Evolutionary conservation across 2,113 vertebrate species (phyloP), one percentile per base, ranked within the genome.

Genomic region (Brevimyrus niger): DNA sequence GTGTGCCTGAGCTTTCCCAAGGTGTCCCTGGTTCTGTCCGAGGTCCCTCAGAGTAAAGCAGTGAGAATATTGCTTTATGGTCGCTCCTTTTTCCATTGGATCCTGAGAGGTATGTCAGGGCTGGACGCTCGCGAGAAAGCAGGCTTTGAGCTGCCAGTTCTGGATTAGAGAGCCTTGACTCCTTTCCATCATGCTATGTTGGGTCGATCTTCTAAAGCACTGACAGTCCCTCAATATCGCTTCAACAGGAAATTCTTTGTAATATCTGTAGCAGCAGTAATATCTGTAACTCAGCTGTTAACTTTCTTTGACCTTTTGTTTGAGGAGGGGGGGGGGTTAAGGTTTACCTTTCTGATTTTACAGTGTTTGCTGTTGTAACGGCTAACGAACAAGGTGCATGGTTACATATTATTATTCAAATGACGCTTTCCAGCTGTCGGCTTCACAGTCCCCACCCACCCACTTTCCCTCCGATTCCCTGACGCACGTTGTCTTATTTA

Each of bases 281-380:
- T 58, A 58, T 55, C 17, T 55, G 17, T 55, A 86, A 46, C 13
- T 13, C 48, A 27, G 27, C 85, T 53, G 48, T 87, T 31, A 53
- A 21, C 13, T 38, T 27, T 9, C 27, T 0, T 31, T 35, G 50
- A 35, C 48, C 19, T 87, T 15, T 11, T n/a, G 85, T 13, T 19
- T 27, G 55, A 17, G 10, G 23, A 47, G 21, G 23, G 13, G 84
- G 23, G 6, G 3, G 10, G n/a, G 5, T 38, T 21, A 61, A 87
- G 87, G 87, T 44, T 87, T 65, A 23, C 35, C 53, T 31, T 55
- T 44, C 55, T 21, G 21, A 44, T 87, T 87, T 87, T 87, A 87
- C 42, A 61, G 55, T 87, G 87, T 65, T 87, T 87, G 87, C 87
- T 1, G 1, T n/a, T n/a, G 23, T 17, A 61, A 65, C 38, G 55